A percentile compares a stretch with the other conserved stretches of the same genome.
phyloP scores from a whole-genome alignment of 2,113 vertebrate genomes.

The Riparia riparia region DNA sequence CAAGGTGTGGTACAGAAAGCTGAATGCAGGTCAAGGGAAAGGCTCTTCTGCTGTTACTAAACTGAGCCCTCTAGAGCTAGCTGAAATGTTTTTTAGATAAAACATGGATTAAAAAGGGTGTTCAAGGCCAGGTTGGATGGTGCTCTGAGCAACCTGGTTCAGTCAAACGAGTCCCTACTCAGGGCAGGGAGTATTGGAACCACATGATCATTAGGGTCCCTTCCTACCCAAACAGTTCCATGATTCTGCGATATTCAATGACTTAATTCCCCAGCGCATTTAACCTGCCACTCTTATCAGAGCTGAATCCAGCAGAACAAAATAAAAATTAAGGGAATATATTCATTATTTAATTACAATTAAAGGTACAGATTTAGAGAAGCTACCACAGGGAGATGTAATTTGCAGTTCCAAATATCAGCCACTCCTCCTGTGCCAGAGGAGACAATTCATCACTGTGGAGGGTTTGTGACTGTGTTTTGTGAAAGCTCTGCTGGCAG shows the following conservation, averaged over 20 bases:
- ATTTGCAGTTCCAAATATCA: conserved; percentile 5
- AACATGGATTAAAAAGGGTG: not conserved
- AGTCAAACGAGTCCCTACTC: not conserved
- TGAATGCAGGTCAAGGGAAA: not conserved
- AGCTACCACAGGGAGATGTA: not conserved
- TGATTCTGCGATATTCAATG: not conserved
- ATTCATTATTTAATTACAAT: not conserved
- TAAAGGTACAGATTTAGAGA: conserved; percentile 12
- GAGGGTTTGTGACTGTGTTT: not conserved
- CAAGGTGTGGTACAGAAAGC: not conserved
- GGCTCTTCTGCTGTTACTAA: not conserved
- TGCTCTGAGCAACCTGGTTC: not conserved
- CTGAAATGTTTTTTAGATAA: not conserved
- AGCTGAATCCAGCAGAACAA: conserved; percentile 21
- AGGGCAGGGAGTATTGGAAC: not conserved
- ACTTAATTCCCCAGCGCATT: not conserved
- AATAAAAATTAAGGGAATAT: conserved; percentile 12
- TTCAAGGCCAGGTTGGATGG: not conserved
- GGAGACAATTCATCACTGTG: not conserved
- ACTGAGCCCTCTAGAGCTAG: not conserved
- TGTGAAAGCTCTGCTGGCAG: not conserved
- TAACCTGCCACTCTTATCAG: conserved; percentile 19
- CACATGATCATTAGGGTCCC: not conserved
- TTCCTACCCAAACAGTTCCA: not conserved
- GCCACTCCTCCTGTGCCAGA: not conserved